Percentiles rank a stretch among this genome's conserved stretches.
These are phyloP conservation scores for Musca domestica DNA, from an alignment of 1,140 invertebrate genomes.

Conservation along the genomic window DNA sequence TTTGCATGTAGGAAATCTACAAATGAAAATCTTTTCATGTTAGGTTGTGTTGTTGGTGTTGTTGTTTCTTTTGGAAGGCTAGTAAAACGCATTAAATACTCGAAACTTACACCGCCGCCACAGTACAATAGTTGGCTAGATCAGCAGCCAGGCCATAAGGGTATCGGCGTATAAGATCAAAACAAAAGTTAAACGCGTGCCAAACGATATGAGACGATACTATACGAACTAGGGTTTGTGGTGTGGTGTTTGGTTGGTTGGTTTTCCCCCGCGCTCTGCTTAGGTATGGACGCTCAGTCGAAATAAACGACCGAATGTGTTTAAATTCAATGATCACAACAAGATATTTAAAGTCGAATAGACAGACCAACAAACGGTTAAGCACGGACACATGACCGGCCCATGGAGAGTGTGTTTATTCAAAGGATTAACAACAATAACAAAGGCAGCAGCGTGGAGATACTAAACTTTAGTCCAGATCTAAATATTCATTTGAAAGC, in stretches of 20 bases:
- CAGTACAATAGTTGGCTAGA: not conserved
- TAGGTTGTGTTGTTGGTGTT: too few relatives aligned
- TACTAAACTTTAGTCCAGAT: too few relatives aligned
- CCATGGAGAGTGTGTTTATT: too few relatives aligned
- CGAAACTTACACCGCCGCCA: not conserved
- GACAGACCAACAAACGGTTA: not conserved
- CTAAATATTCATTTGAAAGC: too few relatives aligned
- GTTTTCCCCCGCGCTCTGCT: too few relatives aligned
- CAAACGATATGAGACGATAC: not conserved
- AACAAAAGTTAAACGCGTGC: slow-evolving; percentile 20
- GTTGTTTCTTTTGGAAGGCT: not conserved
- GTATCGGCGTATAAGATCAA: slow-evolving; percentile 12
- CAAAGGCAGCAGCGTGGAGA: too few relatives aligned
- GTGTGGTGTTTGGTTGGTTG: too few relatives aligned
- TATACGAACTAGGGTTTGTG: too few relatives aligned
- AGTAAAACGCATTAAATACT: slow-evolving; percentile 4
- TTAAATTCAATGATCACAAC: slow-evolving; percentile 9
- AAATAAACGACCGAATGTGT: not conserved
- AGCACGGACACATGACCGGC: too few relatives aligned
- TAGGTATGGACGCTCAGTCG: too few relatives aligned
- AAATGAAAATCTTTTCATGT: not conserved
- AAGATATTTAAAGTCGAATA: slow-evolving; percentile 8
- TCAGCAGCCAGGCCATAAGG: not conserved
- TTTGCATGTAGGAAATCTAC: not conserved
- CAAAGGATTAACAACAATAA: too few relatives aligned